Conservation (phyloP, 2,797 vertebrate genomes). For the Mastacembelus armatus region DNA sequence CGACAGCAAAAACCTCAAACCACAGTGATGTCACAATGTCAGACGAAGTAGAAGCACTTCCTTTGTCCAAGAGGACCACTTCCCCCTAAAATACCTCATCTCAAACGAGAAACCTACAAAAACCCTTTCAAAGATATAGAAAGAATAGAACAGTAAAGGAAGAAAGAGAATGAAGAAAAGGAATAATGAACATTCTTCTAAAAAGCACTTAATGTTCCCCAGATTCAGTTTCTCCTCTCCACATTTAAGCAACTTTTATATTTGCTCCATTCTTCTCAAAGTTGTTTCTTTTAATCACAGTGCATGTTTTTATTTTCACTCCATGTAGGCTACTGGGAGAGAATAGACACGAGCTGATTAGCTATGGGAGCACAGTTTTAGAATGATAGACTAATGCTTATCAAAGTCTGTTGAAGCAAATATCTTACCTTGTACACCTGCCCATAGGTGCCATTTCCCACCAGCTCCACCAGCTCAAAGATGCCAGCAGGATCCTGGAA, state of each 20-base stretch:
- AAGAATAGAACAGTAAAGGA: conserved; percentile 15
- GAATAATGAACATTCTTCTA: conserved; percentile 6
- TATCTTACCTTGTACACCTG: conserved; percentile 94
- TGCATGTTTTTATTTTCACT: conserved; percentile 32
- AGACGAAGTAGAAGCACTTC: conserved; percentile 33
- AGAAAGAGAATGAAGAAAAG: conserved; percentile 4
- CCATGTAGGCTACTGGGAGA: conserved; percentile 1
- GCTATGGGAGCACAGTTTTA: background rate
- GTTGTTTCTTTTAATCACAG: conserved; percentile 30
- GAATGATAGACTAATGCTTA: background rate
- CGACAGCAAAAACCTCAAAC: conserved; percentile 54
- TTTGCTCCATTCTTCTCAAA: conserved; percentile 48
- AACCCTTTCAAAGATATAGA: background rate
- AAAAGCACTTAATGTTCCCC: conserved; percentile 44
- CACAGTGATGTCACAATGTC: conserved; percentile 50
- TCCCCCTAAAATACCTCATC: conserved; percentile 7
- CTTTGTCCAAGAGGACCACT: conserved; percentile 40
- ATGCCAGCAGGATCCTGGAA: conserved; percentile 94
- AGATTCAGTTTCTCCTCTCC: conserved; percentile 32
- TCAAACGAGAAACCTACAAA: background rate
- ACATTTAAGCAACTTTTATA: conserved; percentile 32
- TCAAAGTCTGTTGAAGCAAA: background rate
- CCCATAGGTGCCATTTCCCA: conserved; percentile 95
- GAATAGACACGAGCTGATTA: conserved; percentile 8
- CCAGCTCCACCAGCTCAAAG: conserved; percentile 95